Percentiles rank a stretch among this genome's conserved stretches.
Conservation (phyloP, 2,888 invertebrate genomes). For the Drosophila borealis region DNA sequence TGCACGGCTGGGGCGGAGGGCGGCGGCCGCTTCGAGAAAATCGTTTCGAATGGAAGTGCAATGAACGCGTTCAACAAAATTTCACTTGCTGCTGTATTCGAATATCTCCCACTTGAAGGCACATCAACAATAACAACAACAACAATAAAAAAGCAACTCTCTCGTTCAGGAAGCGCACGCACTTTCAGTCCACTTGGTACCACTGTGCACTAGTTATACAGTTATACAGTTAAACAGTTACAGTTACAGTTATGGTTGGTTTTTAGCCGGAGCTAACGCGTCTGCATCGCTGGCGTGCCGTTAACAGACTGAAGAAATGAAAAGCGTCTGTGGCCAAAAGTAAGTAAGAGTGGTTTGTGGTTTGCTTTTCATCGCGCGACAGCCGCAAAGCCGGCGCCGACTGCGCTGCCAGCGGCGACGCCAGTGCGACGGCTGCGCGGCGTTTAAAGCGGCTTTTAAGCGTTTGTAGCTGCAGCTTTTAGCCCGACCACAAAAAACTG, state of each 20-base stretch:
- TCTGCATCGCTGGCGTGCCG: conserved; percentile 84
- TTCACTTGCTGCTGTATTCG: conserved; percentile 55
- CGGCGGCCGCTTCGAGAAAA: conserved; percentile 34
- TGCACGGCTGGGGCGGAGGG: conserved; percentile 1
- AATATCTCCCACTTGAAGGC: conserved; percentile 31
- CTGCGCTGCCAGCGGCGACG: conserved; percentile 15
- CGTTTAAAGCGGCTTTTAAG: conserved; percentile 52
- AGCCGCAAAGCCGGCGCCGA: conserved; percentile 18
- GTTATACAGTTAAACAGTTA: conserved; percentile 40
- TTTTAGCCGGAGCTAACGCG: conserved; percentile 70
- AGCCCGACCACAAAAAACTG: conserved; percentile 48
- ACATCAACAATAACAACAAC: conserved; percentile 8
- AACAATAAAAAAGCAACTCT: conserved; percentile 7
- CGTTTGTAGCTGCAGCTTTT: conserved; percentile 50
- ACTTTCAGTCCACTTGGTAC: conserved; percentile 41
- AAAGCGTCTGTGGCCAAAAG: conserved; percentile 82
- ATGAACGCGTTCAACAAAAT: conserved; percentile 54
- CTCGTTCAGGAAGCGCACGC: conserved; percentile 55
- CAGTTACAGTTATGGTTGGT: conserved; percentile 16
- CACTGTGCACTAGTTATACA: conserved; percentile 53
- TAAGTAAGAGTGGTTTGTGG: conserved; percentile 81
- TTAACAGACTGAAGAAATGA: conserved; percentile 84
- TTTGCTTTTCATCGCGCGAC: conserved; percentile 57
- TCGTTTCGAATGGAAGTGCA: conserved; percentile 37
- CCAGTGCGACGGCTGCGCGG: conserved; percentile 3